These are phyloP conservation scores for Aldrovandia affinis DNA, from an alignment of 2,797 vertebrate genomes.

Conservation along the genomic window DNA sequence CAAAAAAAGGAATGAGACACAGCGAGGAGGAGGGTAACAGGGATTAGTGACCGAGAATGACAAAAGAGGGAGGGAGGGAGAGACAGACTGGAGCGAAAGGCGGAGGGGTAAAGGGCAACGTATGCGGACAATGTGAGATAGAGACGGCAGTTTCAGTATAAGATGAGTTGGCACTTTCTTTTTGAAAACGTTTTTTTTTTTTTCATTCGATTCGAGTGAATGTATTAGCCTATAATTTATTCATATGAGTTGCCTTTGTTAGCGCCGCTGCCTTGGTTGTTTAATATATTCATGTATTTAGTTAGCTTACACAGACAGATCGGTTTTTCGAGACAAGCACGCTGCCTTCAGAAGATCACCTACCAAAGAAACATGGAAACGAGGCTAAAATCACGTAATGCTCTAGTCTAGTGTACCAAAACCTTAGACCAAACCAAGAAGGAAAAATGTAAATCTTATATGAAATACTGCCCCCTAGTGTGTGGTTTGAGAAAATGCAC, in stretches of 20 bases:
- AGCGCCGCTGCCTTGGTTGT: background rate
- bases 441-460: background rate
- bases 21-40: conserved; percentile 24
- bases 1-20: conserved; percentile 21
- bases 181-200: background rate
- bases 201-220: background rate
- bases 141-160: background rate
- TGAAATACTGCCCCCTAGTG: conserved; percentile 28
- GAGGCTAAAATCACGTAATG: background rate
- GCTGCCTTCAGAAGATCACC: background rate
- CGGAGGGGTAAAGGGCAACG: conserved; percentile 13
- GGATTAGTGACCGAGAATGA: conserved; percentile 29
- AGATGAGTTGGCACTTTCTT: conserved; percentile 19
- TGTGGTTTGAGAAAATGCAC: background rate
- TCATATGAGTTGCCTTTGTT: background rate
- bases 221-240: background rate
- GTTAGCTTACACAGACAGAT: background rate
- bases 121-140: conserved; percentile 10
- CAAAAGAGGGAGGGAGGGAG: conserved; percentile 1
- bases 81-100: conserved; percentile 8
- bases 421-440: background rate
- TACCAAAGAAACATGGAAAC: background rate
- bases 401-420: too few relatives aligned
- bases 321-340: background rate
- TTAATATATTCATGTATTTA: background rate